Conservation (phyloP, 1,140 invertebrate species). For the Drosophila subobscura region DNA sequence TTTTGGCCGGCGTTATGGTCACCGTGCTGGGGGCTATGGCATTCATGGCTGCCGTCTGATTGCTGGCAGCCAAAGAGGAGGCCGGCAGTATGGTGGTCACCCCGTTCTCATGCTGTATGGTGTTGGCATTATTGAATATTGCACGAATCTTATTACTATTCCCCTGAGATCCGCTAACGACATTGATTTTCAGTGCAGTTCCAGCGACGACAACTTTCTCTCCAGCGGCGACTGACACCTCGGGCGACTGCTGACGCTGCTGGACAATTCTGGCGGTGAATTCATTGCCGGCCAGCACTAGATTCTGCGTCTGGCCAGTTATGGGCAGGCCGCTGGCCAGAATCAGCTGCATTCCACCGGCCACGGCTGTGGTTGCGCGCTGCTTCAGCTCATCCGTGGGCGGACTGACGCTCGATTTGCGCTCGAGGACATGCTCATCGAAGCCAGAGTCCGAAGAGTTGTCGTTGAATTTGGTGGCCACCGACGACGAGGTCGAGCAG, state of each 20-base stretch:
- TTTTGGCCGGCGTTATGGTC: conserved; percentile 76
- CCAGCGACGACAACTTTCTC: neutral
- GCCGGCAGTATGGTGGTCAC: conserved; percentile 79
- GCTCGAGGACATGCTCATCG: conserved; percentile 85
- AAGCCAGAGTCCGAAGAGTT: conserved; percentile 88
- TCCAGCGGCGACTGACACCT: neutral
- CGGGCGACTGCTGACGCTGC: conserved; percentile 12
- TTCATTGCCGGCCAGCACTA: conserved; percentile 77
- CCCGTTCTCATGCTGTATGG: conserved; percentile 79
- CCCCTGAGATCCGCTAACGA: conserved; percentile 65
- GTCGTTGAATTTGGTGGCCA: conserved; percentile 85
- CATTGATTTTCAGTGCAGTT: conserved; percentile 40
- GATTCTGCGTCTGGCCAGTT: conserved; percentile 69
- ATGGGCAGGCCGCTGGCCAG: conserved; percentile 76
- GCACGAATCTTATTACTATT: conserved; percentile 72
- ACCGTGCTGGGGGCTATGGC: conserved; percentile 76
- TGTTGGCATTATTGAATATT: conserved; percentile 75
- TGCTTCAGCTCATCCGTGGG: conserved; percentile 63
- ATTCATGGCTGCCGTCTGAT: conserved; percentile 77
- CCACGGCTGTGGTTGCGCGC: conserved; percentile 5
- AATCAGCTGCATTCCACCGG: conserved; percentile 60
- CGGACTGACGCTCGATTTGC: conserved; percentile 73
- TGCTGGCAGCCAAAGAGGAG: conserved; percentile 71
- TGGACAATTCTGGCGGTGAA: conserved; percentile 71
- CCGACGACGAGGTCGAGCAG: conserved; percentile 68